Evolutionary conservation across 2,888 invertebrate species (phyloP).

Genomic region (Dastarcus helophoroides): DNA sequence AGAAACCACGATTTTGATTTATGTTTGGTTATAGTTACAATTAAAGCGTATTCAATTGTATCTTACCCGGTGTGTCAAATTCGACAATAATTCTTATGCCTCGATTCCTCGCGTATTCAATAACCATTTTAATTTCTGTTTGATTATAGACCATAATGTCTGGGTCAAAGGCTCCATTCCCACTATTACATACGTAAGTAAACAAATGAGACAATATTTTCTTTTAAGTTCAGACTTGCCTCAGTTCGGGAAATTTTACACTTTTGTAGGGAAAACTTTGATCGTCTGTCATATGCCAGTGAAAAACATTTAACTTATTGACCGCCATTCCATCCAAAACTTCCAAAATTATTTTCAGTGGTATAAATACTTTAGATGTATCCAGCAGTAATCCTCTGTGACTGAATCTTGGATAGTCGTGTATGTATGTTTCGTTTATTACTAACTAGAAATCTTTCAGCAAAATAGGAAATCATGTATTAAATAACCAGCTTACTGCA

Average conservation of each 20-base stretch:
- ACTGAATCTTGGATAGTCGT: constrained; percentile 65
- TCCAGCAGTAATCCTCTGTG: constrained; percentile 81
- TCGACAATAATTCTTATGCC: constrained; percentile 85
- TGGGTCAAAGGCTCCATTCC: constrained; percentile 55
- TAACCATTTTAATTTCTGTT: constrained; percentile 51
- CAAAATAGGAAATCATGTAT: not conserved
- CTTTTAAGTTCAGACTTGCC: no score
- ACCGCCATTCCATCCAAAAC: constrained; percentile 77
- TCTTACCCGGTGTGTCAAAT: constrained; percentile 77
- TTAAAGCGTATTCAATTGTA: no score
- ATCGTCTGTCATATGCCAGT: constrained; percentile 94
- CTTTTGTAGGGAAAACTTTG: constrained; percentile 87
- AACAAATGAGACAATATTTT: no score
- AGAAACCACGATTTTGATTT: no score
- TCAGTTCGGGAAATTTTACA: constrained; percentile 61
- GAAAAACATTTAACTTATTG: constrained; percentile 87
- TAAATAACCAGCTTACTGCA: constrained; percentile 15
- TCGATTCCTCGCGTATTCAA: constrained; percentile 64
- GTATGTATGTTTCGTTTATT: constrained; percentile 55
- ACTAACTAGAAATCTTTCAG: constrained; percentile 43
- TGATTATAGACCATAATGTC: constrained; percentile 51
- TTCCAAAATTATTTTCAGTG: constrained; percentile 49
- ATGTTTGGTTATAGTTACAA: no score
- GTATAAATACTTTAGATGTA: constrained; percentile 75
- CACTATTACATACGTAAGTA: no score